These are phyloP conservation scores for Promerops cafer DNA, from an alignment of 2,113 vertebrate genomes.

Conservation along the genomic window DNA sequence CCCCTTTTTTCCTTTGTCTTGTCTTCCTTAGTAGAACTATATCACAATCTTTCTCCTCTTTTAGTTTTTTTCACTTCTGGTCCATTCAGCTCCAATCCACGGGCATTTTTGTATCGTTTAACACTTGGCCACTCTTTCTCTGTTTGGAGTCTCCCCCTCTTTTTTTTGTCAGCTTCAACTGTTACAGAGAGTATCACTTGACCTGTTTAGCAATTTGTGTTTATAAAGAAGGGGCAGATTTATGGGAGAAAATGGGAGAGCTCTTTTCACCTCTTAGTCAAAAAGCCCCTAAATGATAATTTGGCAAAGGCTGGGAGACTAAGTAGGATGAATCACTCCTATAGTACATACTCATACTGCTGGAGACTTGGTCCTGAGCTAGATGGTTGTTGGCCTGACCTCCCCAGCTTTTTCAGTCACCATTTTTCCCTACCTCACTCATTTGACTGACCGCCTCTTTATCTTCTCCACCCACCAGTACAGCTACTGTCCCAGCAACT, in stretches of 20 bases:
- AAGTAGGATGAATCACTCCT: not conserved
- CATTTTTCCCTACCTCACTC: not conserved
- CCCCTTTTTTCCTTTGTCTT: not conserved
- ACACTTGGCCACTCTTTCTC: not conserved
- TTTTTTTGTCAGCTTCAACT: not conserved
- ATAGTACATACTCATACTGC: not conserved
- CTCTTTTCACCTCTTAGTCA: not conserved
- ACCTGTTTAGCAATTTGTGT: not conserved
- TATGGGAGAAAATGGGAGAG: not conserved
- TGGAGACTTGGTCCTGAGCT: not conserved
- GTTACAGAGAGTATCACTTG: not conserved
- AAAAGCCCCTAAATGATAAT: not conserved
- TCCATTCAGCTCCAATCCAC: not conserved
- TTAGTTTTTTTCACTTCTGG: not conserved
- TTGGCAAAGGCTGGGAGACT: not conserved
- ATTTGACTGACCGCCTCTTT: not conserved
- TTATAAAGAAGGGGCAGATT: not conserved
- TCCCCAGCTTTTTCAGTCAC: not conserved
- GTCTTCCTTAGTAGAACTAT: not conserved
- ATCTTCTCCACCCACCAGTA: not conserved
- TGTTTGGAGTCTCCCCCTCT: not conserved
- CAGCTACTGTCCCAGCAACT: not conserved
- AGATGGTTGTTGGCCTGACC: not conserved
- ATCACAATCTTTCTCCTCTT: not conserved
- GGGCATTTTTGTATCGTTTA: not conserved